These are phyloP conservation scores for Oscheius onirici DNA, from an alignment of 2,888 invertebrate genomes.

Conservation along the genomic window DNA sequence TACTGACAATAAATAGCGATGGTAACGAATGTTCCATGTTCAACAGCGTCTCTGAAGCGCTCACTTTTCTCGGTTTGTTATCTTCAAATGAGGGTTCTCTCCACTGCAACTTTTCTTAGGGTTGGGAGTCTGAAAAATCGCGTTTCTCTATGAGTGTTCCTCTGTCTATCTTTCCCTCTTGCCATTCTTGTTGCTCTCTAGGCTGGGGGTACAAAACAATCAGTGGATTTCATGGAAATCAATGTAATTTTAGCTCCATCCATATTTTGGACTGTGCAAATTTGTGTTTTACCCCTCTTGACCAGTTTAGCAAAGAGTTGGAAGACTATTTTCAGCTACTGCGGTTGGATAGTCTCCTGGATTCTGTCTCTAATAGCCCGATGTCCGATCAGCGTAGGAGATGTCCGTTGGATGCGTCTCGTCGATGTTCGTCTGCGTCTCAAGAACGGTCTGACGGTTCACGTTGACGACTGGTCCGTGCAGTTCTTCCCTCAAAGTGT, in stretches of 20 bases:
- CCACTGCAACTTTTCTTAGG: no score
- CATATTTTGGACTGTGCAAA: no score
- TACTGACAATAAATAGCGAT: no score
- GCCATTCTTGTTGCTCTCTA: neutral
- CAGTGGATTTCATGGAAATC: neutral
- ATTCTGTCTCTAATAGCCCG: slow-evolving; percentile 54
- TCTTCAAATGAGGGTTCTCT: no score
- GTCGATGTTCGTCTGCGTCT: slow-evolving; percentile 46
- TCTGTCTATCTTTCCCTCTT: no score
- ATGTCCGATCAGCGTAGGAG: slow-evolving; percentile 40
- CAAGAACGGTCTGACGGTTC: slow-evolving; percentile 37
- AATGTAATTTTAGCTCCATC: no score
- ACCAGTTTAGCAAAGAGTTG: no score
- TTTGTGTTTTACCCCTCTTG: neutral
- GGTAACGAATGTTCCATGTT: no score
- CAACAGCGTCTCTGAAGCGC: no score
- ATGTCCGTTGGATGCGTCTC: slow-evolving; percentile 54
- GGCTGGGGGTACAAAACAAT: neutral
- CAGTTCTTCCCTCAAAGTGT: slow-evolving; percentile 34
- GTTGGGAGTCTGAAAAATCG: no score
- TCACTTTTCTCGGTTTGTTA: no score
- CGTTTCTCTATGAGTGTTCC: no score
- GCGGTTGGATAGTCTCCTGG: slow-evolving; percentile 71
- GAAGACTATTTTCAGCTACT: slow-evolving; percentile 64
- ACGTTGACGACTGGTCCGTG: slow-evolving; percentile 40